Evolutionary conservation across 2,113 vertebrate genomes (phyloP).

Genomic region (Crotalus tigris): DNA sequence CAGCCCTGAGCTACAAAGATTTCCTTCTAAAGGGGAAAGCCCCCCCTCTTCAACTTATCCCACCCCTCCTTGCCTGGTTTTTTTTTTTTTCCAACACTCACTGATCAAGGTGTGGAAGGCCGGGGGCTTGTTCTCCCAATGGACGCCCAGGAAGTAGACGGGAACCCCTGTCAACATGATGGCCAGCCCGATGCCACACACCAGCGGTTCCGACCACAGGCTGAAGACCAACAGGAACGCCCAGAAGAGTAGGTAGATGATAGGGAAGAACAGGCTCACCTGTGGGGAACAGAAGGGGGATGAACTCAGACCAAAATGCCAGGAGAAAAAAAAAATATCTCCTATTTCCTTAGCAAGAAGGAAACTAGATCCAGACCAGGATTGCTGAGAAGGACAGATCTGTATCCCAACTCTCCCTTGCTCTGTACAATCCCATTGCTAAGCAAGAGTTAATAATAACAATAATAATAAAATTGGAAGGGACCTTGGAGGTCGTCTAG

Average conservation of each 20-base stretch:
- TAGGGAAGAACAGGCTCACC: constrained; percentile 84
- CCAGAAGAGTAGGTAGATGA: constrained; percentile 90
- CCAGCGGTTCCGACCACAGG: constrained; percentile 86
- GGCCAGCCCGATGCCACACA: constrained; percentile 87
- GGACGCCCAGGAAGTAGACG: constrained; percentile 87
- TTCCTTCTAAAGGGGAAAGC: too few relatives aligned
- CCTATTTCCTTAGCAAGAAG: background rate
- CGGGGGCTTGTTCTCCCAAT: constrained; percentile 87
- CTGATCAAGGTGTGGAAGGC: constrained; percentile 79
- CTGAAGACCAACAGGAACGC: constrained; percentile 90
- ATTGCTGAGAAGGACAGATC: too few relatives aligned
- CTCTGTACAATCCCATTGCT: too few relatives aligned
- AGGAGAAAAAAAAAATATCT: background rate
- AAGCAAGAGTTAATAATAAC: too few relatives aligned
- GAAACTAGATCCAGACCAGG: too few relatives aligned
- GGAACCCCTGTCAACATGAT: constrained; percentile 91
- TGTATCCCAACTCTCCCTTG: too few relatives aligned
- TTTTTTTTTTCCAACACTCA: constrained; percentile 54
- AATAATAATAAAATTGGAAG: too few relatives aligned
- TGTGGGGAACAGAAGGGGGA: constrained; percentile 47
- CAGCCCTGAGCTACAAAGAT: too few relatives aligned
- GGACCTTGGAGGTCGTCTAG: too few relatives aligned
- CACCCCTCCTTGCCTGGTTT: background rate
- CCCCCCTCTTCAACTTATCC: background rate
- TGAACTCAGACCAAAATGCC: background rate